A percentile compares a stretch with the other conserved stretches of the same genome.
Conservation (phyloP, 1,140 invertebrate genomes). For the Drosophila sucinea region DNA sequence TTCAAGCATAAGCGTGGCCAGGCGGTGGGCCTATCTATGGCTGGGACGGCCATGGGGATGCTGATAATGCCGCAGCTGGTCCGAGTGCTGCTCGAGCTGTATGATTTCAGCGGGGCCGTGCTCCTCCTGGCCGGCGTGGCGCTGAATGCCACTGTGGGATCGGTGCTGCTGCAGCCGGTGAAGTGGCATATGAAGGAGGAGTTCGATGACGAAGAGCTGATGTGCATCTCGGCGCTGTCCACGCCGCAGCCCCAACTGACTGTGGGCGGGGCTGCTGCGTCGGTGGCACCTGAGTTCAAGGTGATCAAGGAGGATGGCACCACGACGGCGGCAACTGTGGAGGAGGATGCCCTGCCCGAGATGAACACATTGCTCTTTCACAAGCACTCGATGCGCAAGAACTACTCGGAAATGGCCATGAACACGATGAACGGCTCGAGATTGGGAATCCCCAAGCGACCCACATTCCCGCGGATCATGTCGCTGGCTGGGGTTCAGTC, state of each 20-base stretch:
- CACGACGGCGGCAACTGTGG: conserved; percentile 19
- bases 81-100: conserved; percentile 85
- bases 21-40: conserved; percentile 90
- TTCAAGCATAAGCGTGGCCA: conserved; percentile 89
- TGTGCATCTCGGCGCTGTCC: conserved; percentile 81
- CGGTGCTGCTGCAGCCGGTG: conserved; percentile 87
- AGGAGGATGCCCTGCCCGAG: conserved; percentile 83
- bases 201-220: conserved; percentile 85
- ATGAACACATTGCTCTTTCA: conserved; percentile 80
- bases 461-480: conserved; percentile 82
- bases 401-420: conserved; percentile 82
- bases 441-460: conserved; percentile 73
- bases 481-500: conserved; percentile 75
- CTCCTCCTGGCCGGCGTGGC: conserved; percentile 87
- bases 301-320: conserved; percentile 82
- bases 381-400: conserved; percentile 78
- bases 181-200: conserved; percentile 87
- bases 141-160: conserved; percentile 87
- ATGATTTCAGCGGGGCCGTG: conserved; percentile 87
- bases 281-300: conserved; percentile 61
- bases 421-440: conserved; percentile 77
- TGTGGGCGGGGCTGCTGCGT: conserved; percentile 27
- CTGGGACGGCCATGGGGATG: conserved; percentile 89
- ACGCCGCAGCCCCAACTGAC: conserved; percentile 66
- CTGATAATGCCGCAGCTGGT: conserved; percentile 90